Evolutionary conservation across 2,888 invertebrate genomes (phyloP).

Genomic region (Chorisops tibialis): DNA sequence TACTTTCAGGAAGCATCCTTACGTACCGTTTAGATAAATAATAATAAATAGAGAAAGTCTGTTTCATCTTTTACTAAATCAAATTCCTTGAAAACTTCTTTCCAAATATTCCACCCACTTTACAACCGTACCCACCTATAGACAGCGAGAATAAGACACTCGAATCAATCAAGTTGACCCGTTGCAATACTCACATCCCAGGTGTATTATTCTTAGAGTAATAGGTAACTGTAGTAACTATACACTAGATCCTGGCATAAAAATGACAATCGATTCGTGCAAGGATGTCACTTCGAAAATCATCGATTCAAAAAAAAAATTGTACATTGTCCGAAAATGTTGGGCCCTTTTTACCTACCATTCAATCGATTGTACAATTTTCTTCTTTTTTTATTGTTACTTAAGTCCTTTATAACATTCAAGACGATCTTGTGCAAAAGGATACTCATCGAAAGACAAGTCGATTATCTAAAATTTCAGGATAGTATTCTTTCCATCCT

Average conservation of each 20-base stretch:
- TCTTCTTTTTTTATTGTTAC: constrained; percentile 7
- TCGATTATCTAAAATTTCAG: constrained; percentile 1
- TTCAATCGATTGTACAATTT: constrained; percentile 17
- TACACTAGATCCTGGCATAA: neutral
- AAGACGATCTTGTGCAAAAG: constrained; percentile 5
- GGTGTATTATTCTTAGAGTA: neutral
- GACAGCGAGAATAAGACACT: constrained; percentile 16
- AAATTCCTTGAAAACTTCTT: neutral
- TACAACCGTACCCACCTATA: neutral
- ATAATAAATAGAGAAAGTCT: too few relatives aligned
- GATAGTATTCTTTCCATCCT: constrained; percentile 1
- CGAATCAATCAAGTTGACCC: constrained; percentile 14
- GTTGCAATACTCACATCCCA: neutral
- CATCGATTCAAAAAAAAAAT: neutral
- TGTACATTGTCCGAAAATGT: neutral
- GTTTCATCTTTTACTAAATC: too few relatives aligned
- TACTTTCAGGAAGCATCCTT: too few relatives aligned
- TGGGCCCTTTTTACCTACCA: constrained; percentile 6
- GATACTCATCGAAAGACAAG: neutral
- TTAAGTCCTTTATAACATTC: neutral
- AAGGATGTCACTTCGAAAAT: constrained; percentile 8
- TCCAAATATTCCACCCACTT: constrained; percentile 20
- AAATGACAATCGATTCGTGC: neutral
- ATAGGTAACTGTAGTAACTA: constrained; percentile 8
- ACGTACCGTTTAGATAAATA: too few relatives aligned